These are phyloP conservation scores for Lerema accius DNA, from an alignment of 1,140 invertebrate genomes.

Conservation along the genomic window DNA sequence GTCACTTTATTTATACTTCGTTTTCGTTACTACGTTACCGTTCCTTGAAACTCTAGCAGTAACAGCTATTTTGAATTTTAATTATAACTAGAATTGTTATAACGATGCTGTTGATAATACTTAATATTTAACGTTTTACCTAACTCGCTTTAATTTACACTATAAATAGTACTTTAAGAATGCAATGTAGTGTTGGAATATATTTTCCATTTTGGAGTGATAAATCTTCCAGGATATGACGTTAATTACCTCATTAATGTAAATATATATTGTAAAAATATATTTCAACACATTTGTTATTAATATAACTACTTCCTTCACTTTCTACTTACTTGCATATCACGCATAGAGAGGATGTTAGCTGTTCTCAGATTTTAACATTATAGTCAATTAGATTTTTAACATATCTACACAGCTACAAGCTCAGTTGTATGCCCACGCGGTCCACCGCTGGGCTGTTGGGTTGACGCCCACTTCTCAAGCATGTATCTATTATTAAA, in stretches of 20 bases:
- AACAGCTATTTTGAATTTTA: slow-evolving; percentile 45
- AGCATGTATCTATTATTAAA: slow-evolving; percentile 30
- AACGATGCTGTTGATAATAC: slow-evolving; percentile 44
- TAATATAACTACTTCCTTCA: slow-evolving; percentile 38
- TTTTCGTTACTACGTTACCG: slow-evolving; percentile 23
- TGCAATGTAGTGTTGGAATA: slow-evolving; percentile 59
- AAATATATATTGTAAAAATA: slow-evolving; percentile 30
- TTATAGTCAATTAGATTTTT: slow-evolving; percentile 42
- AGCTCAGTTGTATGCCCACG: slow-evolving; percentile 21
- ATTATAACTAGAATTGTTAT: slow-evolving; percentile 30
- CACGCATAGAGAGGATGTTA: slow-evolving; percentile 41
- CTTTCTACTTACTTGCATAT: slow-evolving; percentile 44
- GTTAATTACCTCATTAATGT: slow-evolving; percentile 28
- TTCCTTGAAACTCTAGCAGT: slow-evolving; percentile 24
- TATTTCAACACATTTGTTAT: slow-evolving; percentile 40
- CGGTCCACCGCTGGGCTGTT: slow-evolving; percentile 10
- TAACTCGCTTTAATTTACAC: slow-evolving; percentile 55
- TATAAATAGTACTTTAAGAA: slow-evolving; percentile 49
- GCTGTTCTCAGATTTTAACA: slow-evolving; percentile 39
- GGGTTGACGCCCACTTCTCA: slow-evolving; percentile 11
- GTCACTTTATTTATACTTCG: slow-evolving; percentile 8
- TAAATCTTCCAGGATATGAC: slow-evolving; percentile 22
- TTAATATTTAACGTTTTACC: slow-evolving; percentile 51
- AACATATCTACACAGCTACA: slow-evolving; percentile 43
- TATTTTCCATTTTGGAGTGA: slow-evolving; percentile 37